A percentile compares a stretch with the other conserved stretches of the same genome.
Conservation (phyloP, 2,113 vertebrate species). For the Tonatia bakeri region DNA sequence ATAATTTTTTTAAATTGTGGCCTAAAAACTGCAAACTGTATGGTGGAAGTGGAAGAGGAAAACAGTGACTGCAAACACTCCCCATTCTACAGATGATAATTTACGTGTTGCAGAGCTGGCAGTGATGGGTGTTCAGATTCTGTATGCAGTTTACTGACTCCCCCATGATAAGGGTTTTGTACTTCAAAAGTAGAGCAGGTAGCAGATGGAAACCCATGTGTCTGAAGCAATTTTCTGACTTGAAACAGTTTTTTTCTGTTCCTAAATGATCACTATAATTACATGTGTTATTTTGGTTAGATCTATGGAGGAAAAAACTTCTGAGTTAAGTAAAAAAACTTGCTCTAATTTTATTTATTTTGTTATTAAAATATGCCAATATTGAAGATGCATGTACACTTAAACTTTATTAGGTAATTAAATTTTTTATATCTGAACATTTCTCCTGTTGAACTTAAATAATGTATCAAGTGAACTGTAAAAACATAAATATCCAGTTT, state of each 20-base stretch:
- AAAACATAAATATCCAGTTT: constrained; percentile 46
- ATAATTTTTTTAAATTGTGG: background rate
- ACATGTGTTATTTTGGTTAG: constrained; percentile 65
- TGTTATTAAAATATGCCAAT: constrained; percentile 49
- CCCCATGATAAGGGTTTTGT: background rate
- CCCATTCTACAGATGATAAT: background rate
- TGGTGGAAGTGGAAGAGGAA: background rate
- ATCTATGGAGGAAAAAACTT: constrained; percentile 27
- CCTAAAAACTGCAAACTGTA: background rate
- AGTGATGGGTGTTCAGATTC: background rate
- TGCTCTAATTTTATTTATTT: constrained; percentile 43
- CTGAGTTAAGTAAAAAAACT: constrained; percentile 42
- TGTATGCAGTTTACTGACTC: background rate
- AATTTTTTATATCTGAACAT: constrained; percentile 45
- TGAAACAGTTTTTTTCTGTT: constrained; percentile 51
- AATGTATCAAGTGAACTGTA: constrained; percentile 42
- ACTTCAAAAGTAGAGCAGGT: constrained; percentile 69
- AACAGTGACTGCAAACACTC: background rate
- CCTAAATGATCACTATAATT: constrained; percentile 72
- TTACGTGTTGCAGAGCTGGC: background rate
- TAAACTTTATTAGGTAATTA: constrained; percentile 25
- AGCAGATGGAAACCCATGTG: constrained; percentile 69
- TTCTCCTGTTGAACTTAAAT: constrained; percentile 40
- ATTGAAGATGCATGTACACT: background rate
- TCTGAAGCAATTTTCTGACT: constrained; percentile 67